Conservation (phyloP, 2,888 invertebrate genomes). For the Aethes cnicana region DNA sequence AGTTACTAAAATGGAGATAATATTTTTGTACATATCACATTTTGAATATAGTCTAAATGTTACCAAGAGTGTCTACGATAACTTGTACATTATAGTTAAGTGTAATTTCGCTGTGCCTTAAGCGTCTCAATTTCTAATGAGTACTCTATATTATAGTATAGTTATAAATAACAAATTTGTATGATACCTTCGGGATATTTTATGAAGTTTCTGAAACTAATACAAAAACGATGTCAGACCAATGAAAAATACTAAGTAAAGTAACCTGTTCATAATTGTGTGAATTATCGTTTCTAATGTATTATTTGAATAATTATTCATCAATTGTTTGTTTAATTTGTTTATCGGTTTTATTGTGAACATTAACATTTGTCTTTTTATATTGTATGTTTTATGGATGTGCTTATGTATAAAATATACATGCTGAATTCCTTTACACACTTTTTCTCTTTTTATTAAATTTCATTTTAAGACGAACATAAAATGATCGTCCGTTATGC, state of each 20-base stretch:
- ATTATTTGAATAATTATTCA: no score
- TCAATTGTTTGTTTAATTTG: no score
- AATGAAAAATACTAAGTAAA: slow-evolving; percentile 63
- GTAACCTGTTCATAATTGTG: no score
- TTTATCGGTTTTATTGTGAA: no score
- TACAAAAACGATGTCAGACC: slow-evolving; percentile 17
- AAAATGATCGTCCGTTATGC: background rate
- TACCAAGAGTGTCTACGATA: slow-evolving; percentile 75
- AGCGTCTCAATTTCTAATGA: slow-evolving; percentile 76
- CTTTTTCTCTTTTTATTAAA: background rate
- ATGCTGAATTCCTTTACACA: background rate
- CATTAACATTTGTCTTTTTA: no score
- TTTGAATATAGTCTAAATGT: slow-evolving; percentile 68
- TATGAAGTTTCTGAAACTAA: slow-evolving; percentile 14
- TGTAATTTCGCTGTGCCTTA: slow-evolving; percentile 81
- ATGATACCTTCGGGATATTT: slow-evolving; percentile 23
- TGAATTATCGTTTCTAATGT: no score
- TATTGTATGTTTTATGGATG: no score
- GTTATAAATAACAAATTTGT: slow-evolving; percentile 10
- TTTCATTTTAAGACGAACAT: slow-evolving; percentile 3
- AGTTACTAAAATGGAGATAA: slow-evolving; percentile 55
- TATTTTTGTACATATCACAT: slow-evolving; percentile 83
- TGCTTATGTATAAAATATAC: slow-evolving; percentile 41
- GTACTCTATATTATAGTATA: slow-evolving; percentile 21
- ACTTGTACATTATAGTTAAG: slow-evolving; percentile 65